These are phyloP conservation scores for Mesitornis unicolor DNA, from an alignment of 2,113 vertebrate species.

Conservation along the genomic window DNA sequence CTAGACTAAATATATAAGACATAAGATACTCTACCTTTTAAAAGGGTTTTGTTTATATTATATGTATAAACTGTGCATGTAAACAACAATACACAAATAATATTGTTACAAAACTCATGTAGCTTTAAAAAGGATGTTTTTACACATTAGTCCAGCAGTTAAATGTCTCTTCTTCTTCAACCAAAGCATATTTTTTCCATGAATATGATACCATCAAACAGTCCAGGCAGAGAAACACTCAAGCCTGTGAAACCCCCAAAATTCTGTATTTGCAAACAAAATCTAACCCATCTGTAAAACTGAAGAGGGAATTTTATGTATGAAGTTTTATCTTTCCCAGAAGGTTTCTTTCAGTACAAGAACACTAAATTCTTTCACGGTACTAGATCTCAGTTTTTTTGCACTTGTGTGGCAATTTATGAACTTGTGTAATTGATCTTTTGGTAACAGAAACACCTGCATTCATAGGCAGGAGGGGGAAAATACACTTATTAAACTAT, in stretches of 20 bases:
- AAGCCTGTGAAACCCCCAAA: rapidly evolving
- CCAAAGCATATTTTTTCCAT: neutral
- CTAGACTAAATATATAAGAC: neutral
- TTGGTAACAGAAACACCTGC: neutral
- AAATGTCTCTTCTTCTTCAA: neutral
- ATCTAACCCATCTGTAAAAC: neutral
- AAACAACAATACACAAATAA: neutral
- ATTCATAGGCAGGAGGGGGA: neutral
- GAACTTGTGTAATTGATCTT: neutral
- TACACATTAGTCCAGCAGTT: neutral
- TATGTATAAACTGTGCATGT: neutral
- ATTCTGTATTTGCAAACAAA: neutral
- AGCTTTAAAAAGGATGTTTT: neutral
- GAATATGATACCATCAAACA: neutral
- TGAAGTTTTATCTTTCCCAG: neutral
- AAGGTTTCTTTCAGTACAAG: neutral
- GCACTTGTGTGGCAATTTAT: neutral
- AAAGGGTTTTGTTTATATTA: neutral
- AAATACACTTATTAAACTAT: neutral
- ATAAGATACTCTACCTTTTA: neutral
- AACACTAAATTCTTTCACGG: neutral
- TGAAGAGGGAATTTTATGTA: neutral
- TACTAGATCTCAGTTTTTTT: neutral
- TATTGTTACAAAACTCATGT: neutral
- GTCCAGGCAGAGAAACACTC: neutral